Evolutionary conservation across 2,797 vertebrate genomes (phyloP).

Genomic region (Acipenser oxyrinchus): DNA sequence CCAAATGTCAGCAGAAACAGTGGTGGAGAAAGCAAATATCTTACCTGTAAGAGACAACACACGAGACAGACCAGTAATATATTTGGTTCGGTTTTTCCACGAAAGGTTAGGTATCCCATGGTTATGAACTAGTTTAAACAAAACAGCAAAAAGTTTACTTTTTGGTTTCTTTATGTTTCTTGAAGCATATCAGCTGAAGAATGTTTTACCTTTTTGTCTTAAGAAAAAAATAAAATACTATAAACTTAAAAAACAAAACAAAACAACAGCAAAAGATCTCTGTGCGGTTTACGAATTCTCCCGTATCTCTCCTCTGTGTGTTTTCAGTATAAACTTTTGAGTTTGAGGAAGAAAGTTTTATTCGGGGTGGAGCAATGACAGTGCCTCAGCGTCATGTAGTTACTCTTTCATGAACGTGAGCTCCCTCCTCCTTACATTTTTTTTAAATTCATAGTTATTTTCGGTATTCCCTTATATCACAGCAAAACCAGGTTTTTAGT

Average conservation of each 20-base stretch:
- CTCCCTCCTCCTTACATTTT: neutral
- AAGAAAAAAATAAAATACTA: no score
- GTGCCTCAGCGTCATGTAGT: conserved; percentile 30
- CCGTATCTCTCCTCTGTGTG: conserved; percentile 11
- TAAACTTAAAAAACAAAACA: no score
- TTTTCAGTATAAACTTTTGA: conserved; percentile 19
- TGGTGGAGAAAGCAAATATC: neutral
- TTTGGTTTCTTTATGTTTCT: no score
- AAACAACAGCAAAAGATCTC: no score
- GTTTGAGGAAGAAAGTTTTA: conserved; percentile 19
- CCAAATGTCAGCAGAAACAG: neutral
- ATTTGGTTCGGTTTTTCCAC: neutral
- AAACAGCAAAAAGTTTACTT: no score
- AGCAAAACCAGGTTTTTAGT: no score
- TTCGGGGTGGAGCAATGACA: conserved; percentile 33
- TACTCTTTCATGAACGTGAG: neutral
- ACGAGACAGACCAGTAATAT: neutral
- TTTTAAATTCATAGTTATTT: neutral
- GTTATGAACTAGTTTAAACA: neutral
- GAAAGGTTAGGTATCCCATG: neutral
- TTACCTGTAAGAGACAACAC: neutral
- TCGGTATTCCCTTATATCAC: no score
- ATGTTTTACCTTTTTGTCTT: no score
- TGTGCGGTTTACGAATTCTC: neutral
- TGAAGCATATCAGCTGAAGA: no score